Base-by-base conservation (phyloP, 2,797 vertebrate genomes). In the Rhinophrynus dorsalis region DNA sequence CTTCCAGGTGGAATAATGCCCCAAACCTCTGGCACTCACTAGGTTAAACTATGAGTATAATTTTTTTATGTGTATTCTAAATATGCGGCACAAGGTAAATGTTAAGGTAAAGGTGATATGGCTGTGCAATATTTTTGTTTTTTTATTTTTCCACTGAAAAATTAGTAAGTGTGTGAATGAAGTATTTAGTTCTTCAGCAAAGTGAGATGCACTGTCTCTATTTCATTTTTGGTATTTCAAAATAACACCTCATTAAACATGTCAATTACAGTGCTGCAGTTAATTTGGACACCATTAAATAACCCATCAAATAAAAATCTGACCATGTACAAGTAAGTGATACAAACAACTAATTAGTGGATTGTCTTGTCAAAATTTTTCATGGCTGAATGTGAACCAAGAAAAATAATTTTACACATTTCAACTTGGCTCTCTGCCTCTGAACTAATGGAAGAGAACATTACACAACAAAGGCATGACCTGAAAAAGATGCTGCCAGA, bases 261-360 rank as follows among this genome's bases (percentile, higher is more conserved):
- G 70, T 44, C 62, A 73, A 60, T 67, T 67, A 73, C 55, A 10
- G 29, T 30, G 60, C 29, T 45, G 50, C 27, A 47, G 18, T 60
- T 60, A 67, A 66, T 66, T 35, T 66, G 61, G 69, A 65, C 69
- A 63, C 51, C 23, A 27, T 59, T 73, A 65, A 73, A 73, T 66
- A 45, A 73, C 54, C 55, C 55, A 73, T 69, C 37, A 69, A 61
- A 45, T 60, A 50, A 51, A 66, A 52, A 60, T 60, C 27, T 47
- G 69, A 73, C 54, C 69, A 67, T 73, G 70, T 67, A 60, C 45
- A 52, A 60, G 62, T 52, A 73, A 73, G 37, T 60, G 61, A 52
- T 52, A 60, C 70, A 73, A 73, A 45, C 70, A 67, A 44, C 70
- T 67, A 65, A 73, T 73, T 73, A 73, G 55, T 40, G 20, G 54